phyloP scores from a whole-genome alignment of 64 coral and sea anemone genomes.

The Cladopsammia gracilis region DNA sequence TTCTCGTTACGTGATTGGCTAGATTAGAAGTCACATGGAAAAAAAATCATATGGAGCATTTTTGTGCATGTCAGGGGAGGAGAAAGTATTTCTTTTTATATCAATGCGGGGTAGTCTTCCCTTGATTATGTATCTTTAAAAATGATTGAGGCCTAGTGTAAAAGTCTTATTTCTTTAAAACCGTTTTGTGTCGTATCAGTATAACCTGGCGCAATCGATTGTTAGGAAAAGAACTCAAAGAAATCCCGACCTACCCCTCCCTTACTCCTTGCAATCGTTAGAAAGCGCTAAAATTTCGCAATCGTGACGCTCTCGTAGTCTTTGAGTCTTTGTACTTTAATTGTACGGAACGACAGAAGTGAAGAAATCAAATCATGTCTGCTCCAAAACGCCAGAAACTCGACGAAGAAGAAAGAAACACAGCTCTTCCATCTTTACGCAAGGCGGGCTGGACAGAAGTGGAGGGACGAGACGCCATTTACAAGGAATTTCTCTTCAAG shows the following conservation, averaged over 20 bases:
- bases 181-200: too few species aligned
- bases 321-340: neutral
- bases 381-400: constrained; percentile 88
- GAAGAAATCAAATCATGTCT: constrained; percentile 32
- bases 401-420: constrained; percentile 82
- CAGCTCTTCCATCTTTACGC: constrained; percentile 58
- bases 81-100: neutral
- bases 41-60: neutral
- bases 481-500: constrained; percentile 97
- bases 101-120: neutral
- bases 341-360: neutral
- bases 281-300: too few species aligned
- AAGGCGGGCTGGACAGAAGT: constrained; percentile 86
- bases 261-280: neutral
- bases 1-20: constrained; percentile 78
- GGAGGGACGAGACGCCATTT: constrained; percentile 93
- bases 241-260: neutral
- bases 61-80: neutral
- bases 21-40: neutral
- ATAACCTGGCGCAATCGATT: too few species aligned
- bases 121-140: too few species aligned
- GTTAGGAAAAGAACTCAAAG: too few species aligned
- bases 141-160: too few species aligned
- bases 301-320: neutral
- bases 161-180: too few species aligned